Evolutionary conservation across 2,797 vertebrate genomes (phyloP).

Genomic region (Sebastes hopkinsi): DNA sequence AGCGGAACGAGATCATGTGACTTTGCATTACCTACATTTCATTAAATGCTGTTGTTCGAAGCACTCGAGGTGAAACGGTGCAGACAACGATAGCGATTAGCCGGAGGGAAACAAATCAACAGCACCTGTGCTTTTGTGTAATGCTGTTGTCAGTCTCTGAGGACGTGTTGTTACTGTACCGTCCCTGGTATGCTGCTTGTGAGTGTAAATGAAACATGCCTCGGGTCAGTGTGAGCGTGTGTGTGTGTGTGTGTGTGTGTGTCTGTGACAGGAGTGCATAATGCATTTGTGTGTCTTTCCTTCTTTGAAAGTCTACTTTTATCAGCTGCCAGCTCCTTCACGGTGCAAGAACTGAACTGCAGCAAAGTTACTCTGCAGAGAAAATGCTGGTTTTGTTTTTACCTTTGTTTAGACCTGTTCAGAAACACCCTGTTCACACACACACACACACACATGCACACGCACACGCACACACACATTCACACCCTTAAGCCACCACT

Average conservation of each 20-base stretch:
- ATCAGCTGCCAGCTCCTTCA: constrained; percentile 13
- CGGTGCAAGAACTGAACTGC: not conserved
- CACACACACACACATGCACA: not conserved
- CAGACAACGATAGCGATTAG: not conserved
- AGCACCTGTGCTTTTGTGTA: constrained; percentile 20
- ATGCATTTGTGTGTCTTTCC: not conserved
- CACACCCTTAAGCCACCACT: not conserved
- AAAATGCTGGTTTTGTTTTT: not conserved
- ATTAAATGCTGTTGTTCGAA: constrained; percentile 6
- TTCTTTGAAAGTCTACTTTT: constrained; percentile 6
- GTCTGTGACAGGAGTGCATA: not conserved
- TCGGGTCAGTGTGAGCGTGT: constrained; percentile 20
- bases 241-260: not conserved
- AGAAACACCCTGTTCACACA: not conserved
- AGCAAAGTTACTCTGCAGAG: not conserved
- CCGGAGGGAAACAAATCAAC: constrained; percentile 17
- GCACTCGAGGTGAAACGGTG: not conserved
- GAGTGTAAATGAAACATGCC: constrained; percentile 37
- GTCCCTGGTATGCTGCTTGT: constrained; percentile 34
- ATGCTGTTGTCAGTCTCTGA: constrained; percentile 6
- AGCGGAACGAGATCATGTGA: not conserved
- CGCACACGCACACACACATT: too few relatives aligned
- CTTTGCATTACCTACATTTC: not conserved
- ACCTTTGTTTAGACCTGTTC: not conserved
- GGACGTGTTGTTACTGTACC: constrained; percentile 18